Evolutionary conservation across 2,113 vertebrate genomes (phyloP), one percentile per base, ranked within the genome.

Genomic region (Empidonax alnorum): DNA sequence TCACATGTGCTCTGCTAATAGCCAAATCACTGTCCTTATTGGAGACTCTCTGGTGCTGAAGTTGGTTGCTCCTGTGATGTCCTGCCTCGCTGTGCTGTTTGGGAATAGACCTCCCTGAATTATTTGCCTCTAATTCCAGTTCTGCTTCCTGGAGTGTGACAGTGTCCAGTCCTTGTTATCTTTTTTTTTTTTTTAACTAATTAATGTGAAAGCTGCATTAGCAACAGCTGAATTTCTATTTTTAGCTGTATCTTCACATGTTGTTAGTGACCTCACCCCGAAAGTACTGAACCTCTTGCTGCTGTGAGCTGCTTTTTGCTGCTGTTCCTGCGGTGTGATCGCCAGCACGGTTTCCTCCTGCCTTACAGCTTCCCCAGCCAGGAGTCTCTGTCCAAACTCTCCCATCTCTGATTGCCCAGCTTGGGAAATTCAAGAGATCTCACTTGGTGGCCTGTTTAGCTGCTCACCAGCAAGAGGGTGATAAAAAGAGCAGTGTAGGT

Each of bases 1-100:
- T 93, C 89, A 10, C 74, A 62, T 79, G 84, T 68, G 63, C 91
- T 91, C 80, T 76, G 52, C 81, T 95, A 92, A 87, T 75, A 67
- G 68, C 89, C 80, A 87, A 77, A 86, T 81, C 5, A 6, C 66
- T 91, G 69, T 81, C 87, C 62, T 84, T 68, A 44, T 79, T 28
- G 63, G 81, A 79, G 81, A 3, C 58, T 52, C 53, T 83, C 23
- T 6, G 4, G 2, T 73, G 79, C 79, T 82, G 58, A 49, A 80
- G 67, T 50, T 80, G 58, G 42, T 77, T 77, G 91, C 61, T 93
- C 55, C 84, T 72, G n/a, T 72, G 77, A 21, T 65, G 77, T 92
- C 69, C 68, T 82, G 62, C 50, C 55, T 93, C 2, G 0, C 67
- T 23, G 33, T 41, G 55, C 62, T 91, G 3, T 59, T 49, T 58